phyloP scores from a whole-genome alignment of 2,113 vertebrate genomes.

The Prionailurus viverrinus region DNA sequence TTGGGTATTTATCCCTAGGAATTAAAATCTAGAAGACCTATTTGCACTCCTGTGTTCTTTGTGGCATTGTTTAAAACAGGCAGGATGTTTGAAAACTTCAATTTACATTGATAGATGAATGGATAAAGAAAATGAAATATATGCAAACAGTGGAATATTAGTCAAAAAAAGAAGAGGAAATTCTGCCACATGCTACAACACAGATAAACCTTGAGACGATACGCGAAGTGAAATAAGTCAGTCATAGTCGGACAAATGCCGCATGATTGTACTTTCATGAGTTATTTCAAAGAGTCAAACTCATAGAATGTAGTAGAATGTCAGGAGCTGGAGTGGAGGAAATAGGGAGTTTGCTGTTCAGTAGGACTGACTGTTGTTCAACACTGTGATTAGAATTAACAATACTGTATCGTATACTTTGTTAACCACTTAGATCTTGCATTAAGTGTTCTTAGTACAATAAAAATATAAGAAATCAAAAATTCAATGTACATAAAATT shows the following conservation, averaged over 20 bases:
- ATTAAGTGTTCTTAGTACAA: not conserved
- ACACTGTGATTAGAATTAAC: not conserved
- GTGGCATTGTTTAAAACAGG: not conserved
- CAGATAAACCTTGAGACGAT: not conserved
- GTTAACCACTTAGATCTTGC: not conserved
- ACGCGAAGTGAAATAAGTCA: not conserved
- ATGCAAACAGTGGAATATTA: not conserved
- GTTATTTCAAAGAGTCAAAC: not conserved
- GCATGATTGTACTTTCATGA: not conserved
- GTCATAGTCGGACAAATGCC: not conserved
- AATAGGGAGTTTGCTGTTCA: not conserved
- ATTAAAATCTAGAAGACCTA: not conserved
- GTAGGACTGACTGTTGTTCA: not conserved
- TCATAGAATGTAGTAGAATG: not conserved
- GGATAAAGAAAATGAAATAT: not conserved
- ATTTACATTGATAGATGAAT: not conserved
- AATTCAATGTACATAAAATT: not conserved
- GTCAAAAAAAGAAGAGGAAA: not conserved
- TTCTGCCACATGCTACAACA: not conserved
- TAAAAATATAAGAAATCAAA: not conserved
- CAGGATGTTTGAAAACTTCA: not conserved
- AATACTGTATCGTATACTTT: not conserved
- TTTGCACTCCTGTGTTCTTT: not conserved
- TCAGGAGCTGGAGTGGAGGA: accelerated
- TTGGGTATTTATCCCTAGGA: not conserved